Evolutionary conservation across 2,797 vertebrate species (phyloP).

Genomic region (Morus bassanus): DNA sequence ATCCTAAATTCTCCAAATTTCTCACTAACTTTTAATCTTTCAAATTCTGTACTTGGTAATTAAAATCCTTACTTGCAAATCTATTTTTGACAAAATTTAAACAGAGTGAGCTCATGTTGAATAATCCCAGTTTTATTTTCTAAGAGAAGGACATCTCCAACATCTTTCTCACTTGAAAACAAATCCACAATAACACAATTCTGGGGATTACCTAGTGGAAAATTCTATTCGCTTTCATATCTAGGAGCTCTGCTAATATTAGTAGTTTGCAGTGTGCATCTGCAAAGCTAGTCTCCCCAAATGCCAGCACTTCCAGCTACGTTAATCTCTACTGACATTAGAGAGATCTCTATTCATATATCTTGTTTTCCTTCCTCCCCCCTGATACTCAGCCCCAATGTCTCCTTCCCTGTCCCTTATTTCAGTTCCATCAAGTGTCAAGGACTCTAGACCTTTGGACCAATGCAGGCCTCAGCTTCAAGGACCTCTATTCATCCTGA

Average conservation of each 20-base stretch:
- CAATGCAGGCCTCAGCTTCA: neutral
- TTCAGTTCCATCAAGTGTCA: neutral
- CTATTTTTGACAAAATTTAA: constrained; percentile 46
- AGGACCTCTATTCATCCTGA: neutral
- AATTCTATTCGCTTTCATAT: constrained; percentile 10
- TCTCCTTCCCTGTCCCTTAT: neutral
- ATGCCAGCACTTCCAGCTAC: neutral
- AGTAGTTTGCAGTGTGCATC: neutral
- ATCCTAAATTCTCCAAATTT: neutral
- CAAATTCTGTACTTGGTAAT: neutral
- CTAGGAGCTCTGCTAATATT: neutral
- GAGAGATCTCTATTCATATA: neutral
- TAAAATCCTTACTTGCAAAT: constrained; percentile 11
- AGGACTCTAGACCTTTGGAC: neutral
- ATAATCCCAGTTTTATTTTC: constrained; percentile 21
- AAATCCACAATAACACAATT: neutral
- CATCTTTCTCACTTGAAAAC: neutral
- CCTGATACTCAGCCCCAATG: neutral
- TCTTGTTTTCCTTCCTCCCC: neutral
- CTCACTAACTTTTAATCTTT: neutral
- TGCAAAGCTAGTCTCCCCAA: neutral
- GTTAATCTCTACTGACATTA: neutral
- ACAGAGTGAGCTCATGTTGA: neutral
- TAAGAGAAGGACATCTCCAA: constrained; percentile 1
- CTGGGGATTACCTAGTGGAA: constrained; percentile 2